Conservation (phyloP, 1,140 invertebrate species). For the Brachionus koreanus region DNA sequence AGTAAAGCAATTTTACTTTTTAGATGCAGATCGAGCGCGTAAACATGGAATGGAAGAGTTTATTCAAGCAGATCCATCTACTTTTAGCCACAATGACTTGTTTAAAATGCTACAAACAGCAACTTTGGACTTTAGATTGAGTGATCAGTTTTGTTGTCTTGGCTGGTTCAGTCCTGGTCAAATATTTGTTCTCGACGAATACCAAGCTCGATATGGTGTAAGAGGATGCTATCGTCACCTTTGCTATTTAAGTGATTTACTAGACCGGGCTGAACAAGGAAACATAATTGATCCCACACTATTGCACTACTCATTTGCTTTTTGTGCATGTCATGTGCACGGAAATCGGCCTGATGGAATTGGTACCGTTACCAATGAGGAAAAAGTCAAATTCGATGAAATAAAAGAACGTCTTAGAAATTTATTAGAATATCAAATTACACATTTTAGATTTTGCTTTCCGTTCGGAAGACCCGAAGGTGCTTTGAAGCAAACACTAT, state of each 20-base stretch:
- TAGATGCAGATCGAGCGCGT: constrained; percentile 85
- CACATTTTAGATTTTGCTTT: constrained; percentile 96
- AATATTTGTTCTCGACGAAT: constrained; percentile 96
- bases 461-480: constrained; percentile 97
- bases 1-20: constrained; percentile 11
- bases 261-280: constrained; percentile 89
- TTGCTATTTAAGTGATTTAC: constrained; percentile 87
- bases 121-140: constrained; percentile 87
- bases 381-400: constrained; percentile 95
- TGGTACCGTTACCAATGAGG: constrained; percentile 91
- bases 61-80: constrained; percentile 94
- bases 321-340: constrained; percentile 92
- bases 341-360: constrained; percentile 26
- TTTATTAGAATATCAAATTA: constrained; percentile 94
- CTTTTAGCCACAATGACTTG: constrained; percentile 85
- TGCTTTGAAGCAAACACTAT: constrained; percentile 88
- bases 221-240: constrained; percentile 92
- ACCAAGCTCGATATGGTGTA: constrained; percentile 93
- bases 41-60: constrained; percentile 99
- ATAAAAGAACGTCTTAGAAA: constrained; percentile 89
- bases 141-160: constrained; percentile 93
- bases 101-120: constrained; percentile 86
- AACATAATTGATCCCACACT: constrained; percentile 94
- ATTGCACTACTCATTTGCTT: constrained; percentile 97
- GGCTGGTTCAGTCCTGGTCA: constrained; percentile 99